Evolutionary conservation across 2,888 invertebrate species (phyloP).

Genomic region (Uropetala carovei): DNA sequence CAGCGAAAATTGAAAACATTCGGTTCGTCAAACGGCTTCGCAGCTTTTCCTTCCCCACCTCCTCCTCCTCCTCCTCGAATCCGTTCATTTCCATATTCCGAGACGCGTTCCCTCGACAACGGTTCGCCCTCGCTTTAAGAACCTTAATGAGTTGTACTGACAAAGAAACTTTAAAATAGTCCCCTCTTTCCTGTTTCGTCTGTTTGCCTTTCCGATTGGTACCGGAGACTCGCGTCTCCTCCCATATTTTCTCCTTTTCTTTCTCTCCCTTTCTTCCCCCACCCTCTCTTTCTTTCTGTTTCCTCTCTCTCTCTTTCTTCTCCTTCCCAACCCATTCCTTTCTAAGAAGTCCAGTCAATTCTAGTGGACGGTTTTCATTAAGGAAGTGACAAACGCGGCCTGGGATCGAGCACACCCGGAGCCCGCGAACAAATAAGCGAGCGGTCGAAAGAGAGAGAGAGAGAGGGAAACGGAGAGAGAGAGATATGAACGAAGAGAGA

Average conservation of each 20-base stretch:
- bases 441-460: not conserved
- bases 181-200: constrained; percentile 36
- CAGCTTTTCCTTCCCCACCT: not conserved
- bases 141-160: not conserved
- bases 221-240: not conserved
- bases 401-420: constrained; percentile 33
- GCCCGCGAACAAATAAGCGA: constrained; percentile 23
- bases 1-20: not conserved
- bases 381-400: constrained; percentile 40
- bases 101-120: not conserved
- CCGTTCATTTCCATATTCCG: not conserved
- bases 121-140: not conserved
- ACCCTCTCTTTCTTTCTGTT: not conserved
- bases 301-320: not conserved
- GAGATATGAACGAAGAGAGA: not conserved
- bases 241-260: not conserved
- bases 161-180: constrained; percentile 43
- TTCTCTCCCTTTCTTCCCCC: not conserved
- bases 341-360: constrained; percentile 37
- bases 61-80: not conserved
- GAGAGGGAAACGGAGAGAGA: not conserved
- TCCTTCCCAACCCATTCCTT: not conserved
- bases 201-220: constrained; percentile 60
- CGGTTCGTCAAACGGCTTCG: not conserved
- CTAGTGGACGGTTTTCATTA: constrained; percentile 62